Conservation (phyloP, 2,113 vertebrate species). For the Bubo bubo region DNA sequence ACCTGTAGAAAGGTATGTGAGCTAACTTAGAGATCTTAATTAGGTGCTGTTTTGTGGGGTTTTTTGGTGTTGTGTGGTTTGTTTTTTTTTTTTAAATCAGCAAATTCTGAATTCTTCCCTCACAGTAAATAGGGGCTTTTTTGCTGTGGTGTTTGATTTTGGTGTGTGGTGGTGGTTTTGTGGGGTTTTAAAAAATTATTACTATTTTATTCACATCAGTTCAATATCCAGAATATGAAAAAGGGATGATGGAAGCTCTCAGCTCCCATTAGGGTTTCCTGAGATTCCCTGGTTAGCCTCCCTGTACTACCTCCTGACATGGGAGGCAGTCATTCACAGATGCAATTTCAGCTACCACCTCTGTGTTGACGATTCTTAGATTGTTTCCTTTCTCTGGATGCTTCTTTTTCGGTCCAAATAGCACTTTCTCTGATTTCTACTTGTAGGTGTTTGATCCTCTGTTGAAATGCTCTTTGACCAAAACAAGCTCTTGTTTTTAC, state of each 20-base stretch:
- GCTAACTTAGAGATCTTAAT: background rate
- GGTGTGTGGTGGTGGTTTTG: background rate
- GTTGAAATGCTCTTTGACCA: background rate
- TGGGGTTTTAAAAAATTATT: background rate
- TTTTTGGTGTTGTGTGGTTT: background rate
- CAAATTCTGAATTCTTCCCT: background rate
- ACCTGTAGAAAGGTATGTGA: background rate
- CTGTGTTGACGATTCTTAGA: background rate
- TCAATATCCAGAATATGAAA: background rate
- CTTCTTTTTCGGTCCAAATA: background rate
- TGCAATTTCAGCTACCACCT: background rate
- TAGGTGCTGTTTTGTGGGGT: fast-evolving
- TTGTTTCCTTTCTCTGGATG: background rate
- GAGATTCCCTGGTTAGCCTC: background rate
- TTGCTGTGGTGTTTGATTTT: background rate
- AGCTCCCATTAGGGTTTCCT: background rate
- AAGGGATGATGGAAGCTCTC: background rate
- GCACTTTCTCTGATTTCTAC: background rate
- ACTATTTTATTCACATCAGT: background rate
- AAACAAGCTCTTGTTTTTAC: background rate
- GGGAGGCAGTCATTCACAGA: background rate
- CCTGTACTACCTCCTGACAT: background rate
- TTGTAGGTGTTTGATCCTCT: background rate
- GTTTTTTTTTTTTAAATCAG: too few species aligned
- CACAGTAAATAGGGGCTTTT: background rate